Conservation (phyloP, 2,113 vertebrate genomes). For the Chionomys nivalis region DNA sequence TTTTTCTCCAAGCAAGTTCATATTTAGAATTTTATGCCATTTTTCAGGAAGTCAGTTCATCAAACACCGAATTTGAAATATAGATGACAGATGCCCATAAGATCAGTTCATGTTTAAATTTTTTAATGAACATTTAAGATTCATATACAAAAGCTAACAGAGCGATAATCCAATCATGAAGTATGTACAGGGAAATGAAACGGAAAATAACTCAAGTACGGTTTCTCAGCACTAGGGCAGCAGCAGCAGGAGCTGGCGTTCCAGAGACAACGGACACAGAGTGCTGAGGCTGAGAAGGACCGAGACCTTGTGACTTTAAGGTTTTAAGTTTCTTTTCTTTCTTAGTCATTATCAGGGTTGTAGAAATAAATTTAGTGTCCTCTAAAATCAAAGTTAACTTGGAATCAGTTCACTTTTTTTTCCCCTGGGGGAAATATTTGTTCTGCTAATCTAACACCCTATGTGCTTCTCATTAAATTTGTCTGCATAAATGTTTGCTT, state of each 20-base stretch:
- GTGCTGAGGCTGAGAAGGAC: constrained; percentile 58
- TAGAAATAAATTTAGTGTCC: constrained; percentile 11
- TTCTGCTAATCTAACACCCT: constrained; percentile 73
- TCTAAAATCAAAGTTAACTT: not conserved
- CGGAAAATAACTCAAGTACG: constrained; percentile 78
- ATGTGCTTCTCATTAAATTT: constrained; percentile 72
- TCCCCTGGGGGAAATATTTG: constrained; percentile 54
- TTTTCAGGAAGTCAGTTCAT: not conserved
- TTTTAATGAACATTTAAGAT: constrained; percentile 86
- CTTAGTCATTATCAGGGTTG: constrained; percentile 61
- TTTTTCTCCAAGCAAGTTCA: not conserved
- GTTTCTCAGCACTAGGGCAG: constrained; percentile 80
- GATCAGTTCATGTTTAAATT: constrained; percentile 80
- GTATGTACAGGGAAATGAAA: constrained; percentile 77
- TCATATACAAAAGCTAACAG: constrained; percentile 88
- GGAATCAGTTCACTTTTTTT: constrained; percentile 67
- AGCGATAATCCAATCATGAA: constrained; percentile 80
- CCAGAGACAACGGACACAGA: constrained; percentile 68
- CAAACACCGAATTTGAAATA: constrained; percentile 12
- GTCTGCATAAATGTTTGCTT: constrained; percentile 80
- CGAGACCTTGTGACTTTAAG: constrained; percentile 71
- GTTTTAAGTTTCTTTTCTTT: constrained; percentile 20
- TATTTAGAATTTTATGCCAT: not conserved
- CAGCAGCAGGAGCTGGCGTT: constrained; percentile 73
- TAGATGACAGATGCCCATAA: constrained; percentile 73